A percentile compares a stretch with the other conserved stretches of the same genome.
Evolutionary conservation across 2,797 vertebrate species (phyloP).

Genomic region (Enteromius unitaeniatus): DNA sequence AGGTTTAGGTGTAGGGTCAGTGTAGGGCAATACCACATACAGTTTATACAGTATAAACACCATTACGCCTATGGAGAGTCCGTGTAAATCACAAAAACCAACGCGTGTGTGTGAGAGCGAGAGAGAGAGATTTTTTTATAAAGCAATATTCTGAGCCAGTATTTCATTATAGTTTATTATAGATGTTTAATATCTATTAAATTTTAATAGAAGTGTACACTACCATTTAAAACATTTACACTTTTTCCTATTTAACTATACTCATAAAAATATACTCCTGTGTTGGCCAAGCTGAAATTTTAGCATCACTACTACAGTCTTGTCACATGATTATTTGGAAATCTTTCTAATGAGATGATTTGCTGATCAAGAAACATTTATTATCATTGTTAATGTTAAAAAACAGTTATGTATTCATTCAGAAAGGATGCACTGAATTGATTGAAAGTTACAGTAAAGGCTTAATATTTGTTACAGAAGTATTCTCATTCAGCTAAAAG

Average conservation of each 20-base stretch:
- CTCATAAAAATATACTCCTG: not conserved
- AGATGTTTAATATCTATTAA: not conserved
- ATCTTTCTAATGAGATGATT: not conserved
- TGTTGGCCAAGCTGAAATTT: not conserved
- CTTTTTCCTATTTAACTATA: not conserved
- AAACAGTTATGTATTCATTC: not conserved
- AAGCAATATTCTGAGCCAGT: no score
- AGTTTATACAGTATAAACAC: no score
- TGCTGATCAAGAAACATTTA: not conserved
- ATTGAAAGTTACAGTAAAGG: not conserved
- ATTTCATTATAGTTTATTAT: not conserved
- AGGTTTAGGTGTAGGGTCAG: no score
- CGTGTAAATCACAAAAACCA: no score
- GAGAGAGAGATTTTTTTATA: not conserved
- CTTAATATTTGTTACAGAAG: not conserved
- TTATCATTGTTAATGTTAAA: not conserved
- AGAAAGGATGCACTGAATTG: not conserved
- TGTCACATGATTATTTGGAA: not conserved
- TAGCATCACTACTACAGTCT: not conserved
- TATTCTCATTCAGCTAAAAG: not conserved
- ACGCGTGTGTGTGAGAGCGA: no score
- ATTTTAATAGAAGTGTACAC: not conserved
- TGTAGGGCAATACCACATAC: no score
- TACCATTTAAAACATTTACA: not conserved
- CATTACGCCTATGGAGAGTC: no score